A percentile compares a stretch with the other conserved stretches of the same genome.
Evolutionary conservation across 2,888 invertebrate species (phyloP).

Genomic region (Patella pellucida): DNA sequence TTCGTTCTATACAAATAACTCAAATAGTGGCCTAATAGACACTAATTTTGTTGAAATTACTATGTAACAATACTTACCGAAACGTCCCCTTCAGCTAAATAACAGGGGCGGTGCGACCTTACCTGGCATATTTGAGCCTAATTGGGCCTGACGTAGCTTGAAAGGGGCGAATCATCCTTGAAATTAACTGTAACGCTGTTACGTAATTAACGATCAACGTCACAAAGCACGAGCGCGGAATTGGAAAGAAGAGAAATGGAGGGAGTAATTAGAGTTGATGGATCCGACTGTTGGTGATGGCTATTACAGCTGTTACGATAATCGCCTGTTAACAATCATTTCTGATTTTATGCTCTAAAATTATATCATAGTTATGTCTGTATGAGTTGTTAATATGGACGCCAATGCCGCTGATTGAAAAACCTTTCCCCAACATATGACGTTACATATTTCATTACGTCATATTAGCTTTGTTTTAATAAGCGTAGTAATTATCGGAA

Average conservation of each 20-base stretch:
- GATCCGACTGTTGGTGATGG: not conserved
- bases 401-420: no score
- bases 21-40: constrained; percentile 1
- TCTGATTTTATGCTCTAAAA: no score
- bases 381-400: no score
- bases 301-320: not conserved
- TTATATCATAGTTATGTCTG: no score
- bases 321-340: not conserved
- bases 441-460: no score
- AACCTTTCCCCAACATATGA: no score
- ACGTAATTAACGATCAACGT: constrained; percentile 4
- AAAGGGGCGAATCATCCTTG: not conserved
- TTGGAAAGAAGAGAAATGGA: not conserved
- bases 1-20: not conserved
- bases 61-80: constrained; percentile 2
- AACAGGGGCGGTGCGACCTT: not conserved
- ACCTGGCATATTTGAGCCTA: not conserved
- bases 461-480: no score
- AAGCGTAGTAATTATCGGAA: no score
- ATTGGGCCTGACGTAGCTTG: constrained; percentile 3
- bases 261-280: constrained; percentile 3
- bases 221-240: not conserved
- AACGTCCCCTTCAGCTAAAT: not conserved
- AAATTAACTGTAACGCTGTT: not conserved
- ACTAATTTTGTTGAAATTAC: constrained; percentile 9